phyloP scores from a whole-genome alignment of 37 sponge, comb jelly and placozoan species.

The Dysidea cf. avara region DNA sequence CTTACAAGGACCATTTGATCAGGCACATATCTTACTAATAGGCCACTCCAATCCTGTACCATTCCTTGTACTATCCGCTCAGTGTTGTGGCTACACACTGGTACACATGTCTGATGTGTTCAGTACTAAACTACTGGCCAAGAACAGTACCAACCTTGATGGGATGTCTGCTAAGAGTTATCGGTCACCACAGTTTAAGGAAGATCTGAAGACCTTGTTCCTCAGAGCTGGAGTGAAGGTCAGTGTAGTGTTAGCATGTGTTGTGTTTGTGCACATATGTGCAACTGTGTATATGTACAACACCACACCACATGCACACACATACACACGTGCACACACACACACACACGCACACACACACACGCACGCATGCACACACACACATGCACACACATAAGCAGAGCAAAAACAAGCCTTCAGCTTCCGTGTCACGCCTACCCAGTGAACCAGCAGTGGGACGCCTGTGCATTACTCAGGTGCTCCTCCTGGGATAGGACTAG shows the following conservation, averaged over 20 bases:
- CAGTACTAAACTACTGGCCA: neutral
- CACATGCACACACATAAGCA: no score
- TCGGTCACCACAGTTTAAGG: constrained; percentile 19
- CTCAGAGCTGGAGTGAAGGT: constrained; percentile 66
- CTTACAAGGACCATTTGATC: constrained; percentile 27
- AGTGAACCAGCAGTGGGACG: no score
- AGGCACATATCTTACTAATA: constrained; percentile 40
- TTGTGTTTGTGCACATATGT: neutral
- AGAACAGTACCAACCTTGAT: neutral
- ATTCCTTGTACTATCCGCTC: constrained; percentile 23
- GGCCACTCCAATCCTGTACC: constrained; percentile 63
- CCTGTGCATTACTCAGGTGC: no score
- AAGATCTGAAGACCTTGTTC: constrained; percentile 37
- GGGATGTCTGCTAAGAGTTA: neutral
- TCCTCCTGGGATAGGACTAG: no score
- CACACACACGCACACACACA: constrained; percentile 16
- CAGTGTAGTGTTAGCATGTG: neutral
- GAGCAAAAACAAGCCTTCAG: no score
- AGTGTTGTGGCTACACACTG: constrained; percentile 42
- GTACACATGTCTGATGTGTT: constrained; percentile 30
- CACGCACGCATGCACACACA: constrained; percentile 5
- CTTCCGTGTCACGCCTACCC: no score
- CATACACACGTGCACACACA: neutral
- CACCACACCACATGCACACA: no score
- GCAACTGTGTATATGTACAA: neutral